Evolutionary conservation across 1,140 invertebrate species (phyloP).

Genomic region (Euschistus heros): DNA sequence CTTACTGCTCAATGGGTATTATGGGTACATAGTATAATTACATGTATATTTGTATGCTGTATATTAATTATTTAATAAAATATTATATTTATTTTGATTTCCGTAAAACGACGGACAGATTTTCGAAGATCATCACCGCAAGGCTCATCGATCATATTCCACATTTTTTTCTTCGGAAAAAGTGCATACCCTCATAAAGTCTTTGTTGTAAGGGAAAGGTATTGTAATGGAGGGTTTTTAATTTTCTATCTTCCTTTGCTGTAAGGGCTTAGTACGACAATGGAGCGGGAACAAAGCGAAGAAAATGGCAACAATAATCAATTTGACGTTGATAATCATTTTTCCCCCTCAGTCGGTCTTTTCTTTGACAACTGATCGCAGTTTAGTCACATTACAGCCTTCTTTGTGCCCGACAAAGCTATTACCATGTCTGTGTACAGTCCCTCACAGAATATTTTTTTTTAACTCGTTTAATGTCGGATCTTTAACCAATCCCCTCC

Average conservation of each 20-base stretch:
- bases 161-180: not conserved
- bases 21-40: too few species aligned
- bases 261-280: slow-evolving; percentile 24
- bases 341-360: slow-evolving; percentile 13
- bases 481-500: slow-evolving; percentile 6
- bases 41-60: too few species aligned
- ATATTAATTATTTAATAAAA: too few species aligned
- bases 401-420: slow-evolving; percentile 22
- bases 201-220: slow-evolving; percentile 10
- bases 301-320: slow-evolving; percentile 26
- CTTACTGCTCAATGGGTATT: too few species aligned
- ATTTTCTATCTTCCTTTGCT: slow-evolving; percentile 22
- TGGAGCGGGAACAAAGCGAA: slow-evolving; percentile 24
- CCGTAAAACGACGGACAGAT: too few species aligned
- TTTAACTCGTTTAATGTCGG: slow-evolving; percentile 9
- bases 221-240: slow-evolving; percentile 23
- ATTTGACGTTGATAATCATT: slow-evolving; percentile 25
- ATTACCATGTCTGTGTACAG: slow-evolving; percentile 23
- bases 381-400: slow-evolving; percentile 24
- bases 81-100: too few species aligned
- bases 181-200: slow-evolving; percentile 9
- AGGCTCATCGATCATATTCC: too few species aligned
- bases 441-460: slow-evolving; percentile 3
- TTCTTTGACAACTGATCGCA: slow-evolving; percentile 26
- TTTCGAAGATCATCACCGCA: too few species aligned